Conservation (phyloP, 2,113 vertebrate species). For the Hiodon tergisus region DNA sequence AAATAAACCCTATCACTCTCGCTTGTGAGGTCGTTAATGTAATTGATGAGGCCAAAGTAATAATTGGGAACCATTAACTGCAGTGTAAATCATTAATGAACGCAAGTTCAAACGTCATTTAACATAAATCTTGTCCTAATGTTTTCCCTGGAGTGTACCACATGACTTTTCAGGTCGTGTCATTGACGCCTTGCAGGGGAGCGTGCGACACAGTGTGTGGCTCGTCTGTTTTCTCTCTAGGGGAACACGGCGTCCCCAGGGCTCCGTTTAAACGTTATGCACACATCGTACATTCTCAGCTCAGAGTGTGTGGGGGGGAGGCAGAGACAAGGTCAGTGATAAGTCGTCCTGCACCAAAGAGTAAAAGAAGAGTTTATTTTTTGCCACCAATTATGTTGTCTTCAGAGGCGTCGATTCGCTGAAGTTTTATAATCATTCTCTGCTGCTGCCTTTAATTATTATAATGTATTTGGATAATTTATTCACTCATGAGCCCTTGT, state of each 20-base stretch:
- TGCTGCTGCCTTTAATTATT: no score
- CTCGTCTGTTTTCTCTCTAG: background rate
- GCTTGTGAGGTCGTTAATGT: constrained; percentile 29
- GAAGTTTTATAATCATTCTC: no score
- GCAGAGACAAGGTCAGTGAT: background rate
- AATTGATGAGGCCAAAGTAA: constrained; percentile 29
- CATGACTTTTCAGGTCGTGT: background rate
- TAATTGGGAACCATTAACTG: constrained; percentile 27
- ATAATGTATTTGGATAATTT: background rate
- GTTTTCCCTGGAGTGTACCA: background rate
- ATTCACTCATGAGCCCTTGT: background rate
- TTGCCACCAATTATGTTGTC: no score
- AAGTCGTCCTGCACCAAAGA: no score
- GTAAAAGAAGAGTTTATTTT: no score
- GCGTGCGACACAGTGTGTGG: background rate
- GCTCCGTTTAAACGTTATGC: background rate
- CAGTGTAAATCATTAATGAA: constrained; percentile 27
- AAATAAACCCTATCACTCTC: constrained; percentile 28
- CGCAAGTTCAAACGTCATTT: background rate
- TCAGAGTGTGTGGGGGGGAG: background rate
- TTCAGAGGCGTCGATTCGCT: no score
- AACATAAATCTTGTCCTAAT: background rate
- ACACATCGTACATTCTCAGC: background rate
- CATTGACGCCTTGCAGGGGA: background rate
- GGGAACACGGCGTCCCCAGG: background rate